phyloP scores from a whole-genome alignment of 30 jellyfish, hydroid and myxozoan species.

The Rhopilema esculentum region DNA sequence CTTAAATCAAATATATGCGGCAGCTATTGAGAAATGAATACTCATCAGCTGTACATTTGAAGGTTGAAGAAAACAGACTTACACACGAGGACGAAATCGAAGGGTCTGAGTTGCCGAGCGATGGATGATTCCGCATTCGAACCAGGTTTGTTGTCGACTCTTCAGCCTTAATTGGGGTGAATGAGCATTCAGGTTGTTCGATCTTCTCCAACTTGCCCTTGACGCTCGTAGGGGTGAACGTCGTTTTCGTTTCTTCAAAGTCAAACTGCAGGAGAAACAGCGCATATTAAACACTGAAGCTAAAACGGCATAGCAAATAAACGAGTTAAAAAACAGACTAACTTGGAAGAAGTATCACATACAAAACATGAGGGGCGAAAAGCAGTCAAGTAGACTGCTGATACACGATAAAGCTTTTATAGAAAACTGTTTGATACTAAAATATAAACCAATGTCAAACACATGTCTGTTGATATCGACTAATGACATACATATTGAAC shows the following conservation, averaged over 20 bases:
- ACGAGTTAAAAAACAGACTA: too few relatives aligned
- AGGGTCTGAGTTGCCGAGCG: constrained; percentile 98
- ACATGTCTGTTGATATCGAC: too few relatives aligned
- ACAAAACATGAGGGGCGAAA: too few relatives aligned
- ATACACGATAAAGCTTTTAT: too few relatives aligned
- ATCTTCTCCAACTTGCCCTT: neutral
- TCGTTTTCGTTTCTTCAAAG: constrained; percentile 17
- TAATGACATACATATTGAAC: too few relatives aligned
- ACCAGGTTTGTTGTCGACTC: constrained; percentile 86
- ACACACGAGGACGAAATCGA: constrained; percentile 93
- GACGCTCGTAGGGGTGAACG: neutral
- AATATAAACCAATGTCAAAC: too few relatives aligned
- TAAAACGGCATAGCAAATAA: too few relatives aligned
- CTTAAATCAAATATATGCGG: neutral
- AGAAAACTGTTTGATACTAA: too few relatives aligned
- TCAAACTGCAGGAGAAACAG: constrained; percentile 35
- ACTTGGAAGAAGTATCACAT: too few relatives aligned
- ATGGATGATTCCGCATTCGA: constrained; percentile 91
- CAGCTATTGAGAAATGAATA: neutral
- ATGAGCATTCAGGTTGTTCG: constrained; percentile 35
- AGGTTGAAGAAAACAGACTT: constrained; percentile 22
- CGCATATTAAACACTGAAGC: neutral
- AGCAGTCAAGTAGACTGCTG: too few relatives aligned
- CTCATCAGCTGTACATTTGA: neutral
- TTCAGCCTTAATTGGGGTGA: constrained; percentile 85